Conservation (phyloP, 2,797 vertebrate genomes). For the Propithecus deckenii region DNA sequence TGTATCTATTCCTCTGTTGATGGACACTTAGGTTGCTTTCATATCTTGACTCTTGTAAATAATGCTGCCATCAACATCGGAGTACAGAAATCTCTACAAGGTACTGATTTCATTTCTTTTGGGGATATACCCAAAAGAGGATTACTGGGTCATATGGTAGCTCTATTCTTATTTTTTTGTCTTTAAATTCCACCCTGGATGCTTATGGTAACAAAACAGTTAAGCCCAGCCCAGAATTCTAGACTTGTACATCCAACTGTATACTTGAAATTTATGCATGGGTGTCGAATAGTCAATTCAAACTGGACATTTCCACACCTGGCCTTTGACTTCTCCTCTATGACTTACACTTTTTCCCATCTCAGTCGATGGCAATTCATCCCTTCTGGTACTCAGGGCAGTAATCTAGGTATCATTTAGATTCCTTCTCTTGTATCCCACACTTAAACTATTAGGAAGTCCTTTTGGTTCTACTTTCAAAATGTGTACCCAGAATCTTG, state of each 20-base stretch:
- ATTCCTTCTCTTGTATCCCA: background rate
- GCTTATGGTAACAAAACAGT: background rate
- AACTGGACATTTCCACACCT: background rate
- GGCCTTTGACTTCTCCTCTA: background rate
- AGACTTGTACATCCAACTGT: background rate
- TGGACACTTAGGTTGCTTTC: background rate
- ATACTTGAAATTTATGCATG: background rate
- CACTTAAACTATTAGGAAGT: background rate
- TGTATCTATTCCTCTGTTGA: too few relatives aligned
- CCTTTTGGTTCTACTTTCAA: background rate
- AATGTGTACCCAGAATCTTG: background rate
- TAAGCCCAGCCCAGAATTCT: background rate
- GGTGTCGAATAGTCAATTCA: accelerated
- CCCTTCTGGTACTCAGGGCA: background rate
- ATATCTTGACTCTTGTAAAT: background rate
- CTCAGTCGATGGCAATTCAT: background rate
- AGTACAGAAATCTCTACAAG: background rate
- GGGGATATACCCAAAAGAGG: background rate
- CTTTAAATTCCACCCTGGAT: background rate
- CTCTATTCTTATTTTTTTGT: background rate
- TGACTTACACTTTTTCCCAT: background rate
- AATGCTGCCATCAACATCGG: background rate
- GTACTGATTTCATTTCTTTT: background rate
- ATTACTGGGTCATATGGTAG: background rate
- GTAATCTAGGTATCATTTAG: background rate